Percentiles rank a stretch among this genome's conserved stretches.
These are phyloP conservation scores for Labeo catla DNA, from an alignment of 2,113 vertebrate genomes.

Conservation along the genomic window DNA sequence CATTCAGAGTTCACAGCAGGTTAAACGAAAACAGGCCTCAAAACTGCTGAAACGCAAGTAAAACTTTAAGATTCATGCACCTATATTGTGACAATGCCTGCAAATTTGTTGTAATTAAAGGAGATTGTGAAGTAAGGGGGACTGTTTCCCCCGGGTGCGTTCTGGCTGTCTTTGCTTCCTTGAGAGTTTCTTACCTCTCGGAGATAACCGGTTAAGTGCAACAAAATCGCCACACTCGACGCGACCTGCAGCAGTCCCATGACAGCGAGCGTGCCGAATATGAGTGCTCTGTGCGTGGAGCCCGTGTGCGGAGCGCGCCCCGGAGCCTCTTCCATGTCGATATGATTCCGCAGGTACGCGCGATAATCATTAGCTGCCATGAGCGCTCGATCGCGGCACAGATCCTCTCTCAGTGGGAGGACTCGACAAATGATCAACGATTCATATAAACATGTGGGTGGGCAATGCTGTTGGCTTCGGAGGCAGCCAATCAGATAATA, in stretches of 20 bases:
- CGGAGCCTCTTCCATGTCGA: constrained; percentile 73
- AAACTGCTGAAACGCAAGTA: neutral
- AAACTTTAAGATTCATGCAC: neutral
- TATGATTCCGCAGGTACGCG: constrained; percentile 75
- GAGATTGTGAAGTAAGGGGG: neutral
- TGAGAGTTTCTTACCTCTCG: constrained; percentile 72
- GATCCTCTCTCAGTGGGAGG: constrained; percentile 64
- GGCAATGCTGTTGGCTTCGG: constrained; percentile 57
- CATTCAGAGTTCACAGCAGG: constrained; percentile 1
- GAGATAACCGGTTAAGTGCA: constrained; percentile 92
- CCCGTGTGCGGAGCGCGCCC: constrained; percentile 71
- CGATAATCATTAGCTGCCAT: constrained; percentile 80
- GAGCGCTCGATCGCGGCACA: constrained; percentile 57
- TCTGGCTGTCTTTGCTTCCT: neutral
- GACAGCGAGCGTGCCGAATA: constrained; percentile 83
- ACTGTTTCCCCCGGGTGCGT: neutral
- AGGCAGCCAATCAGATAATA: constrained; percentile 73
- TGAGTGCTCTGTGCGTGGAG: constrained; percentile 76
- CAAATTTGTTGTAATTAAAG: neutral
- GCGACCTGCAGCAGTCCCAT: constrained; percentile 92
- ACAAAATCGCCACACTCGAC: constrained; percentile 90
- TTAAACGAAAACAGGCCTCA: neutral
- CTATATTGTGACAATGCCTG: neutral
- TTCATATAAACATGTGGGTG: constrained; percentile 73
- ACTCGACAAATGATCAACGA: constrained; percentile 59